Evolutionary conservation across 2,888 invertebrate genomes (phyloP).

Genomic region (Yponomeuta evonymella): DNA sequence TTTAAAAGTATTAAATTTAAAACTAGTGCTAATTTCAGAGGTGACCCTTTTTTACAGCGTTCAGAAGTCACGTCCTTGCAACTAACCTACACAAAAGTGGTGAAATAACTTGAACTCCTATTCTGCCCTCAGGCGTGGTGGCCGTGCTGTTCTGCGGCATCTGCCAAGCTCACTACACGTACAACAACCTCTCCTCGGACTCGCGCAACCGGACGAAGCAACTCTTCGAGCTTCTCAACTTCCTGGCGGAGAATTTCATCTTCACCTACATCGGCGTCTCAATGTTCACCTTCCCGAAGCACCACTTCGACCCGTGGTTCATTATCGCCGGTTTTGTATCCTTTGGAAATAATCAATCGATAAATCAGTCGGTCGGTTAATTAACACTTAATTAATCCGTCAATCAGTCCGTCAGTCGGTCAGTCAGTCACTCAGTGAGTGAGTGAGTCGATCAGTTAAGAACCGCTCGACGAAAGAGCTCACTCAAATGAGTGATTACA

Average conservation of each 20-base stretch:
- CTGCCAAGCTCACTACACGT: conserved; percentile 99
- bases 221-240: conserved; percentile 94
- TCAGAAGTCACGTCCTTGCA: too few species aligned
- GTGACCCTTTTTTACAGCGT: too few species aligned
- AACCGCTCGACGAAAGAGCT: too few species aligned
- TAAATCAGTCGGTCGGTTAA: too few species aligned
- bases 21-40: too few species aligned
- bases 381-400: not conserved
- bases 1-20: too few species aligned
- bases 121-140: conserved; percentile 83
- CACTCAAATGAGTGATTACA: too few species aligned
- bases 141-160: conserved; percentile 99
- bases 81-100: too few species aligned
- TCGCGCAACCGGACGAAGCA: conserved; percentile 92
- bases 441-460: too few species aligned
- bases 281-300: conserved; percentile 98
- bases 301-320: conserved; percentile 94
- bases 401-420: not conserved
- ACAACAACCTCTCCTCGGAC: conserved; percentile 94
- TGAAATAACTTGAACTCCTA: too few species aligned
- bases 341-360: conserved; percentile 64
- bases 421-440: too few species aligned
- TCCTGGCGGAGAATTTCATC: conserved; percentile 98
- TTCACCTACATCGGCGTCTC: conserved; percentile 99
- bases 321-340: conserved; percentile 96